Evolutionary conservation across 2,113 vertebrate species (phyloP), one percentile per base, ranked within the genome.

Genomic region (Takifugu flavidus): DNA sequence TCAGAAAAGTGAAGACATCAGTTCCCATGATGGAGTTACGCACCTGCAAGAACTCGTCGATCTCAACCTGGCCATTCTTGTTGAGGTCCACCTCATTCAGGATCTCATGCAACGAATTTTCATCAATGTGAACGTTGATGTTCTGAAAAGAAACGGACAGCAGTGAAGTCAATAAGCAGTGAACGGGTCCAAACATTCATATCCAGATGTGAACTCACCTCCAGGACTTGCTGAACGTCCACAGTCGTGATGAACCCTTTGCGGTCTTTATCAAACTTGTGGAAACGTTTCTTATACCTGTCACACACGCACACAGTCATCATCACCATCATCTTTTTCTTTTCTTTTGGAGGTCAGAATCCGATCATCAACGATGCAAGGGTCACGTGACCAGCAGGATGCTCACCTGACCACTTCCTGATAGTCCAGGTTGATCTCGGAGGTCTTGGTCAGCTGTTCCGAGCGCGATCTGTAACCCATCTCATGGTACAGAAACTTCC

Each of bases 391-490:
- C 7, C 34, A 39, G 34, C 34, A 1, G 29, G 1, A 1, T 15
- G 11, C 12, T 28, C 86, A 98, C 97, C 95, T 94, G 70, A 93
- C 90, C 0, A 98, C 88, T 56, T 98, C 96, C 53, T 89, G 79
- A 64, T 92, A 89, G 42, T 74, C 58, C 0, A 99, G 91, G 15
- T 89, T 92, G 82, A 98, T 96, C 89, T 98, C 95, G 1, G 94
- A 87, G 0, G 84, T 91, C 88, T 94, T 92, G 49, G 92, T 93
- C 45, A 99, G 78, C 54, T 98, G 96, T 55, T 99, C 97, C 1
- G 93, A 93, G 6, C 94, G 94, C 25, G 95, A 93, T 82, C 95
- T 95, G 90, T 96, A 99, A 82, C 97, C 97, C 97, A 99, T 99
- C 89, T 99, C 96, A 0, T 92, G 92, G 67, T 98, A 94, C 5